A percentile compares a stretch with the other conserved stretches of the same genome.
Conservation (phyloP, 1,140 invertebrate genomes). For the Ceratitis capitata region DNA sequence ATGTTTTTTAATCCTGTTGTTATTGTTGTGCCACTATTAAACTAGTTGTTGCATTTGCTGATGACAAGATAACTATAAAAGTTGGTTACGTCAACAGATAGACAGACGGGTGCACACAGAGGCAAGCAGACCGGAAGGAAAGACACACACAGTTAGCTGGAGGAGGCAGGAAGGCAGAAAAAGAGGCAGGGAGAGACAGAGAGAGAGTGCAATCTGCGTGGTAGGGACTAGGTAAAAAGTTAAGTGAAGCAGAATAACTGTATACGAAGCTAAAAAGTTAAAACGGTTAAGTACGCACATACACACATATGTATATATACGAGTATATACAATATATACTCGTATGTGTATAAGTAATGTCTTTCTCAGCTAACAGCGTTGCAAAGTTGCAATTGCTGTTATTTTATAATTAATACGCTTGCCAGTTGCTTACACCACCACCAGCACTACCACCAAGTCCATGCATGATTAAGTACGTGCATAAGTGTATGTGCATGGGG, state of each 20-base stretch:
- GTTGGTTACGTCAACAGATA: constrained; percentile 10
- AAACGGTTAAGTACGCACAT: too few species aligned
- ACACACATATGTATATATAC: too few species aligned
- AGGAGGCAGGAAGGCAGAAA: neutral
- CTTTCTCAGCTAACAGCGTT: neutral
- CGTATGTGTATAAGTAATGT: neutral
- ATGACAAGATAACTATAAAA: constrained; percentile 8
- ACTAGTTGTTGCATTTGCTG: neutral
- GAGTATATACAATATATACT: too few species aligned
- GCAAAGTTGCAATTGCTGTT: neutral
- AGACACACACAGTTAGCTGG: too few species aligned
- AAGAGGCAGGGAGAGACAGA: neutral
- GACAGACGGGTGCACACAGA: too few species aligned
- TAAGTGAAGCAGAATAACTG: neutral
- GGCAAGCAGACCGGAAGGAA: neutral
- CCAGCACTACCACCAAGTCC: neutral
- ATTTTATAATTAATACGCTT: constrained; percentile 17
- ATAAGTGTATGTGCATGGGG: neutral
- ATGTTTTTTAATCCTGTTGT: neutral
- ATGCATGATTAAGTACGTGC: neutral
- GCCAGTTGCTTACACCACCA: neutral
- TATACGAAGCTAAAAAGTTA: constrained; percentile 7
- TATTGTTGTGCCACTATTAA: neutral
- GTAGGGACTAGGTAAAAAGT: too few species aligned
- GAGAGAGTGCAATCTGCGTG: too few species aligned